Evolutionary conservation across 2,888 invertebrate genomes (phyloP).

Genomic region (Meta bourneti): DNA sequence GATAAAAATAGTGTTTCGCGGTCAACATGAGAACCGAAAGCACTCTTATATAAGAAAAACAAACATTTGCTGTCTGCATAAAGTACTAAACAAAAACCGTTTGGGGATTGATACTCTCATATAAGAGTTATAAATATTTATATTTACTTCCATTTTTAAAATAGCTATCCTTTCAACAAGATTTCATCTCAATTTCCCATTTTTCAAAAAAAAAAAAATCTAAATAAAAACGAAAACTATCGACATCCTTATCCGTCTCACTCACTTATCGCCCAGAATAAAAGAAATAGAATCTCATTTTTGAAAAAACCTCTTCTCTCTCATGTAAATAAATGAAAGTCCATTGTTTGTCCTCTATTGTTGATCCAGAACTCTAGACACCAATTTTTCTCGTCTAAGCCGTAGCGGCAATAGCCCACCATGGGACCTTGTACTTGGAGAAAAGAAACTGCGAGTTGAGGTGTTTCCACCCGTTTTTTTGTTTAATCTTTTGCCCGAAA

Average conservation of each 20-base stretch:
- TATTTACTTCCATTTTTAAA: not conserved
- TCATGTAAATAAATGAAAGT: not conserved
- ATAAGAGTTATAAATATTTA: not conserved
- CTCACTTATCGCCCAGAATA: not conserved
- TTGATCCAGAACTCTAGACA: not conserved
- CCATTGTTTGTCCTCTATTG: not conserved
- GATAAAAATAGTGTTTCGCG: too few relatives aligned
- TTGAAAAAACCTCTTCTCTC: not conserved
- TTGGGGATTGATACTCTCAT: too few relatives aligned
- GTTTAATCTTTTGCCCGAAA: constrained; percentile 18
- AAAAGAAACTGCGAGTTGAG: not conserved
- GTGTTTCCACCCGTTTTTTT: constrained; percentile 23
- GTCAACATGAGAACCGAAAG: too few relatives aligned
- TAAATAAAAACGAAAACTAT: not conserved
- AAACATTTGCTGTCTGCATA: too few relatives aligned
- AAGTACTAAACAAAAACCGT: too few relatives aligned
- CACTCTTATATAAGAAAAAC: too few relatives aligned
- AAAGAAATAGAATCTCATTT: not conserved
- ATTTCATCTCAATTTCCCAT: not conserved
- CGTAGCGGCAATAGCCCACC: not conserved
- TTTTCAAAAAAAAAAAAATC: not conserved
- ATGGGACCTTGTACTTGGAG: not conserved
- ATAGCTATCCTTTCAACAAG: not conserved
- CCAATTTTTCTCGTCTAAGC: not conserved
- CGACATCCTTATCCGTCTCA: not conserved